Conservation (phyloP, 2,797 vertebrate genomes). For the Lindbergichthys nudifrons region DNA sequence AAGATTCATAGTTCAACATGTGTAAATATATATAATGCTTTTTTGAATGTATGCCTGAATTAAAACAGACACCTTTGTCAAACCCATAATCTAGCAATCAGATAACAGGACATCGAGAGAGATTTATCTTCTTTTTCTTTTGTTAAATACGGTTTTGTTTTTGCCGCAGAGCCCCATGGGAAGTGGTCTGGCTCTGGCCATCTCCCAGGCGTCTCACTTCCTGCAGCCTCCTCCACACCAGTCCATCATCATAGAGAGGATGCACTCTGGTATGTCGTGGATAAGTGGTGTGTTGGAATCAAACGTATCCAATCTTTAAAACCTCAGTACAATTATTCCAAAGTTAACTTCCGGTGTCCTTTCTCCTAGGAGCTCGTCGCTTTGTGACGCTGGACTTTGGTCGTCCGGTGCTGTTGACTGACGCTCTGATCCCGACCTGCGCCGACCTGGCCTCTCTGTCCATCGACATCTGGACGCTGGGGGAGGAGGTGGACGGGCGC, state of each 20-base stretch:
- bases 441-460: conserved; percentile 96
- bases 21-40: no score
- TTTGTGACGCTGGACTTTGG: conserved; percentile 98
- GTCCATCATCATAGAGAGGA: conserved; percentile 99
- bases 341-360: not conserved
- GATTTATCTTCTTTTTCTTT: not conserved
- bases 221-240: conserved; percentile 98
- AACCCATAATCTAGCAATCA: no score
- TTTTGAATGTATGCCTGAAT: no score
- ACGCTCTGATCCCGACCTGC: conserved; percentile 96
- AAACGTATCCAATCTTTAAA: no score
- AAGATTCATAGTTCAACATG: no score
- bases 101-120: not conserved
- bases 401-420: conserved; percentile 93
- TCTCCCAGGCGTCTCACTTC: conserved; percentile 98
- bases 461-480: conserved; percentile 99
- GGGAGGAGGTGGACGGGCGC: conserved; percentile 97
- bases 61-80: no score
- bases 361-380: conserved; percentile 91
- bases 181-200: conserved; percentile 94
- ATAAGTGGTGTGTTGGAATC: no score
- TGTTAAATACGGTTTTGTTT: conserved; percentile 14
- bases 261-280: conserved; percentile 93
- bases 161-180: conserved; percentile 91
- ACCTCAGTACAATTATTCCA: not conserved